These are phyloP conservation scores for Pherbina coryleti DNA, from an alignment of 2,888 invertebrate genomes.

Conservation along the genomic window DNA sequence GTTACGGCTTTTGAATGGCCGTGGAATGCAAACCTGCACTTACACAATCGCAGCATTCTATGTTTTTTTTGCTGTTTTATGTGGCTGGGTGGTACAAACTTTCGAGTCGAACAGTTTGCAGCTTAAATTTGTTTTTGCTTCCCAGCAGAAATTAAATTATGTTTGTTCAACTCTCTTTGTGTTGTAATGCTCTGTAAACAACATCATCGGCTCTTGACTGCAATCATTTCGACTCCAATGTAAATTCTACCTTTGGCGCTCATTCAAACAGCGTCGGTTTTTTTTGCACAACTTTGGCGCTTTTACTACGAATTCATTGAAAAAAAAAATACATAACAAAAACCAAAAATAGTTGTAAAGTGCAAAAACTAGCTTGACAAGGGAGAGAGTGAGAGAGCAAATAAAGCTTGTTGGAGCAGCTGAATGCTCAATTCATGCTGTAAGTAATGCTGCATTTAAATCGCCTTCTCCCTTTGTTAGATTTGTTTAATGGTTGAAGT, in stretches of 20 bases:
- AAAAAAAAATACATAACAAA: constrained; percentile 51
- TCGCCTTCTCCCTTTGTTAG: background rate
- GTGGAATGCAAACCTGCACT: constrained; percentile 21
- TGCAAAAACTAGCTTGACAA: background rate
- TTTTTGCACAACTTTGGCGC: constrained; percentile 50
- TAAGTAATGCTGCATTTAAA: background rate
- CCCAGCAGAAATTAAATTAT: background rate
- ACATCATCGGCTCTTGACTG: background rate
- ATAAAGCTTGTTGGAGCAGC: background rate
- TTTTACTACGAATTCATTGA: constrained; percentile 57
- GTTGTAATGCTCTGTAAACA: background rate
- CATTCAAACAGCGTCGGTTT: background rate
- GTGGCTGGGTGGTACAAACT: background rate
- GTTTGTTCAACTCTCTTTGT: background rate
- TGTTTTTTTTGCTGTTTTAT: background rate
- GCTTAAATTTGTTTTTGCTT: constrained; percentile 5
- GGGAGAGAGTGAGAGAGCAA: background rate
- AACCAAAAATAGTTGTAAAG: background rate
- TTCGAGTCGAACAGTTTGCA: too few species aligned
- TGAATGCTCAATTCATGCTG: background rate
- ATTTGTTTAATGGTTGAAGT: too few species aligned
- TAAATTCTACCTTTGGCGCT: constrained; percentile 2
- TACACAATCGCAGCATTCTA: background rate
- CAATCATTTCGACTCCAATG: background rate
- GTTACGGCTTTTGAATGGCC: background rate